A percentile compares a stretch with the other conserved stretches of the same genome.
Conservation (phyloP, 2,797 vertebrate species). For the Enteromius fasciolatus region DNA sequence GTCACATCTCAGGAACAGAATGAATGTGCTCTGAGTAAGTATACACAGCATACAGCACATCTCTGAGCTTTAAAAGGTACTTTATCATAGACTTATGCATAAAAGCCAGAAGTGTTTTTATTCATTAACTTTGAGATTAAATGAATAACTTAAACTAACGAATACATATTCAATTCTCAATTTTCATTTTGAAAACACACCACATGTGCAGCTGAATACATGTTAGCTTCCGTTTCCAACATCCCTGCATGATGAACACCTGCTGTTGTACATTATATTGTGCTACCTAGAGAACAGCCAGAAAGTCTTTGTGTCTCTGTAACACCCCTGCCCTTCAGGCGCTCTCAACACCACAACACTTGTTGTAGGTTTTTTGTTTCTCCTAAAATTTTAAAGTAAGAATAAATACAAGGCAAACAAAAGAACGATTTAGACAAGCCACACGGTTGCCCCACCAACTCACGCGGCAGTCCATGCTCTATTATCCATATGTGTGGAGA, state of each 20-base stretch:
- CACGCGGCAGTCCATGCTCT: slow-evolving; percentile 8
- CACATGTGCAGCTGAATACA: slow-evolving; percentile 34
- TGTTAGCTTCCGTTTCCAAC: slow-evolving; percentile 45
- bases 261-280: slow-evolving; percentile 50
- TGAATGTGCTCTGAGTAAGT: slow-evolving; percentile 22
- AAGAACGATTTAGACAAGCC: slow-evolving; percentile 44
- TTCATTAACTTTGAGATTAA: slow-evolving; percentile 5
- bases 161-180: not conserved
- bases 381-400: not conserved
- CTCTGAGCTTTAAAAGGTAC: slow-evolving; percentile 4
- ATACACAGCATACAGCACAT: slow-evolving; percentile 29
- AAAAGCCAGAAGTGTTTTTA: not conserved
- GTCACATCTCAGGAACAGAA: slow-evolving; percentile 29
- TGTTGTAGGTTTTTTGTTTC: slow-evolving; percentile 29
- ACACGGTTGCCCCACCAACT: slow-evolving; percentile 5
- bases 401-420: slow-evolving; percentile 27
- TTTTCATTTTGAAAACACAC: not conserved
- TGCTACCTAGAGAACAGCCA: slow-evolving; percentile 14
- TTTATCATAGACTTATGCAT: slow-evolving; percentile 37
- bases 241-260: slow-evolving; percentile 52
- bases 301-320: slow-evolving; percentile 45
- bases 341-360: not conserved
- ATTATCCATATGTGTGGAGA: slow-evolving; percentile 40
- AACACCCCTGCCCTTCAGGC: slow-evolving; percentile 25
- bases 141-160: not conserved